These are phyloP conservation scores for Hirtodrosophila histrioides DNA, from an alignment of 2,888 invertebrate genomes.

Conservation along the genomic window DNA sequence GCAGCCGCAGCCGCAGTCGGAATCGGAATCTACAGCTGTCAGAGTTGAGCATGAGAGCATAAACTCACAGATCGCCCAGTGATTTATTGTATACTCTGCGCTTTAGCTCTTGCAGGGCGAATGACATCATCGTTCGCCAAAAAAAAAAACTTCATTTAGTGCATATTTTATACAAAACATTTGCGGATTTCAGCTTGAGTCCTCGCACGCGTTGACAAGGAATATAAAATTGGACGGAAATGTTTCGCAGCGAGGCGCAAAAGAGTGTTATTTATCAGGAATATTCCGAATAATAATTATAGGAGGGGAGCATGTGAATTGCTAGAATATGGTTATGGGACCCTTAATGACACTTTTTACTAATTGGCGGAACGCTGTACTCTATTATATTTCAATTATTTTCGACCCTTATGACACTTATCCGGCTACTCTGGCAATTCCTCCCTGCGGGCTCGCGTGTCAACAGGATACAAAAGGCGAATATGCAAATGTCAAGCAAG, in stretches of 20 bases:
- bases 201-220: constrained; percentile 28
- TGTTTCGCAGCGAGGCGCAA: constrained; percentile 18
- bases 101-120: constrained; percentile 36
- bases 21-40: constrained; percentile 54
- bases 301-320: neutral
- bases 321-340: constrained; percentile 15
- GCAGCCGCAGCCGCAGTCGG: constrained; percentile 29
- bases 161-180: constrained; percentile 30
- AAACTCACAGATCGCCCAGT: constrained; percentile 49
- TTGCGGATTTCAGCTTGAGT: constrained; percentile 49
- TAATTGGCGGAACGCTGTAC: constrained; percentile 51
- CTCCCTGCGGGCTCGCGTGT: constrained; percentile 52
- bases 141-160: constrained; percentile 41
- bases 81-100: constrained; percentile 60
- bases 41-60: constrained; percentile 47
- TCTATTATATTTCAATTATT: constrained; percentile 60
- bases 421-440: constrained; percentile 16
- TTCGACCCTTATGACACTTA: constrained; percentile 48
- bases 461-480: constrained; percentile 49
- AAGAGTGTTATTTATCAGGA: constrained; percentile 25
- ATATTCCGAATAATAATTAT: neutral
- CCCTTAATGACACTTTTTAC: constrained; percentile 45
- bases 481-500: constrained; percentile 66
- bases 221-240: constrained; percentile 31
- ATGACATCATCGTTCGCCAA: constrained; percentile 72